Percentiles rank a stretch among this genome's conserved stretches.
Evolutionary conservation across 2,888 invertebrate genomes (phyloP).

Genomic region (Asteroscopus sphinx): DNA sequence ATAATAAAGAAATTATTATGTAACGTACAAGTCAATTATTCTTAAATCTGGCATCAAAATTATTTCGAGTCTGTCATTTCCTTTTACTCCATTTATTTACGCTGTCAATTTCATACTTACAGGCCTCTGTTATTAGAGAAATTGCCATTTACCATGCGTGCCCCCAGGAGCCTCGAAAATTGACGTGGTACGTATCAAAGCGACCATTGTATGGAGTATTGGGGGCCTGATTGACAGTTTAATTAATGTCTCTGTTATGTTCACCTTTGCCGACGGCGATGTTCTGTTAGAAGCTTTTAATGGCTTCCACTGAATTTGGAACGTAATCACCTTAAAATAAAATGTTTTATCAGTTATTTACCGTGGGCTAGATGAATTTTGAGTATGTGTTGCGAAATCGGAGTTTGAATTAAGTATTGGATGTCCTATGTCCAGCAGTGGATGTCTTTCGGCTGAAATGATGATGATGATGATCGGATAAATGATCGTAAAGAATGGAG

Average conservation of each 20-base stretch:
- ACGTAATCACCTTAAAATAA: constrained; percentile 44
- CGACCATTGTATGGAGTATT: constrained; percentile 64
- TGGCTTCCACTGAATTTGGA: constrained; percentile 50
- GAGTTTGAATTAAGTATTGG: too few relatives aligned
- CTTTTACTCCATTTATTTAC: constrained; percentile 24
- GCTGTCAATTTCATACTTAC: constrained; percentile 25
- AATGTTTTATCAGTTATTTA: constrained; percentile 33
- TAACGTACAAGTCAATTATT: background rate
- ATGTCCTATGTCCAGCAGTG: too few relatives aligned
- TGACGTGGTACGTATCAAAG: constrained; percentile 66
- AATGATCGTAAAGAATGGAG: too few relatives aligned
- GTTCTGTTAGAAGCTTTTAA: constrained; percentile 49
- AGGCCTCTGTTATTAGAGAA: constrained; percentile 30
- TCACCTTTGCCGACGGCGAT: constrained; percentile 55
- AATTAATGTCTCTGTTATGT: constrained; percentile 71
- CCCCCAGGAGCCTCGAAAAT: constrained; percentile 51
- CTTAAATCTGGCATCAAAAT: background rate
- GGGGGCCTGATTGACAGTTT: constrained; percentile 70
- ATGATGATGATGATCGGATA: too few relatives aligned
- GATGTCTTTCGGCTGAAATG: too few relatives aligned
- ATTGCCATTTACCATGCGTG: constrained; percentile 39
- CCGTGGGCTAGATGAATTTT: constrained; percentile 1
- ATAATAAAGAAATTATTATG: too few relatives aligned
- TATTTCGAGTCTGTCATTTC: constrained; percentile 17
- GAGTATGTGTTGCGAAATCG: too few relatives aligned